Percentiles rank a stretch among this genome's conserved stretches.
Evolutionary conservation across 2,888 invertebrate genomes (phyloP).

Genomic region (Liodrosophila aerea): DNA sequence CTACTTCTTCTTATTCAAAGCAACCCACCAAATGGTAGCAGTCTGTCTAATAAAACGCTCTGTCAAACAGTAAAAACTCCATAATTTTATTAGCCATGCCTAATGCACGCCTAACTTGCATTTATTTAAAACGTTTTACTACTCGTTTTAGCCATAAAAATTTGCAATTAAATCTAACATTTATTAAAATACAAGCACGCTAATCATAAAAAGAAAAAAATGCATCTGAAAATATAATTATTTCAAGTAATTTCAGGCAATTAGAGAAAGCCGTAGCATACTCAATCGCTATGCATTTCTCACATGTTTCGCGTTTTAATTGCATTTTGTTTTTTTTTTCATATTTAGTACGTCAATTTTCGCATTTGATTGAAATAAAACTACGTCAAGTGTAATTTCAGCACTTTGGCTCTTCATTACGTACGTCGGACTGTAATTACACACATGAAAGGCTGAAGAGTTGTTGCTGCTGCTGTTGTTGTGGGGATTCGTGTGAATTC

Average conservation of each 20-base stretch:
- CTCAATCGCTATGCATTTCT: constrained; percentile 11
- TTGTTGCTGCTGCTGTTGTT: constrained; percentile 4
- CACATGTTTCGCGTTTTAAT: constrained; percentile 42
- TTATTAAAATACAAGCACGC: background rate
- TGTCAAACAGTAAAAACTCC: no score
- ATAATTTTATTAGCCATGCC: no score
- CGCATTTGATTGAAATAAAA: constrained; percentile 31
- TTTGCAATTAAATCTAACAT: background rate
- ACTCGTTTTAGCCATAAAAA: background rate
- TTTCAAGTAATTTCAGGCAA: constrained; percentile 1
- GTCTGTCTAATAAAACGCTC: no score
- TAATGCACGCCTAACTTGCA: background rate
- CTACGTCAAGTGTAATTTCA: constrained; percentile 47
- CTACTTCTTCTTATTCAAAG: no score
- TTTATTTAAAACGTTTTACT: background rate
- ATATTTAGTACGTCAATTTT: constrained; percentile 41
- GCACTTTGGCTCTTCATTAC: constrained; percentile 63
- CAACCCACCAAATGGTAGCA: no score
- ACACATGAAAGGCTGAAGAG: constrained; percentile 28
- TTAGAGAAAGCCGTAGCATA: constrained; percentile 40
- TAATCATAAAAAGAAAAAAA: background rate
- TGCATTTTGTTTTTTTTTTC: no score
- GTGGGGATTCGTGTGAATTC: constrained; percentile 40
- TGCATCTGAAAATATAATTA: no score
- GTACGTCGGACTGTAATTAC: constrained; percentile 35